A percentile compares a stretch with the other conserved stretches of the same genome.
These are phyloP conservation scores for Rutpela maculata DNA, from an alignment of 2,888 invertebrate species.

Conservation along the genomic window DNA sequence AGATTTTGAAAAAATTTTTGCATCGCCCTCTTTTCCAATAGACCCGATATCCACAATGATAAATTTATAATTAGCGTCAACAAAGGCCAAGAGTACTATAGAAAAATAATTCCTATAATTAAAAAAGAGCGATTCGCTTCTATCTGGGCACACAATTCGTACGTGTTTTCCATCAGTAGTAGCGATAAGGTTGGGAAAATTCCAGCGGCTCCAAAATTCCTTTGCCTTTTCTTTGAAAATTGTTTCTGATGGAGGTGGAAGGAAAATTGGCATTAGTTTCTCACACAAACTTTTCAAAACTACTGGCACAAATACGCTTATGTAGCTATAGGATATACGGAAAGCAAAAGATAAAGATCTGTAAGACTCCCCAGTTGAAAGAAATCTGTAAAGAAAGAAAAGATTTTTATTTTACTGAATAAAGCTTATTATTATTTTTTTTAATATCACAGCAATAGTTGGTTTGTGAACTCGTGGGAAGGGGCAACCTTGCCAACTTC, in stretches of 20 bases:
- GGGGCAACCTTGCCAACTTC: too few species aligned
- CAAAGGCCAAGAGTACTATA: conserved; percentile 53
- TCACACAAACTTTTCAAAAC: not conserved
- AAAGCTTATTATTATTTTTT: too few species aligned
- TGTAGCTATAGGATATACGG: not conserved
- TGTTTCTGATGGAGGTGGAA: not conserved
- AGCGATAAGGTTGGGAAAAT: not conserved
- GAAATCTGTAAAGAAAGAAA: not conserved
- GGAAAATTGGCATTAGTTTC: not conserved
- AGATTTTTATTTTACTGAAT: too few species aligned
- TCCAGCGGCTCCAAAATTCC: not conserved
- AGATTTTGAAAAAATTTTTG: conserved; percentile 42
- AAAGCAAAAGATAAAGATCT: not conserved
- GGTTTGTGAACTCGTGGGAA: too few species aligned
- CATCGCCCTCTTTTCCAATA: conserved; percentile 44
- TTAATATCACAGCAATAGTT: too few species aligned
- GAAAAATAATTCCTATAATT: conserved; percentile 51
- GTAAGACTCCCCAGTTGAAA: not conserved
- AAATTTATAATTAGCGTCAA: conserved; percentile 47
- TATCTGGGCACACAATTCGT: not conserved
- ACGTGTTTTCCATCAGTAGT: not conserved
- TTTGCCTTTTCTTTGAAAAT: not conserved
- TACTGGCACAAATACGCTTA: not conserved
- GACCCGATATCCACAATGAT: conserved; percentile 40
- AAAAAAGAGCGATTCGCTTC: not conserved